Base-by-base conservation (phyloP, 2,113 vertebrate species). In the Dascyllus trimaculatus region DNA sequence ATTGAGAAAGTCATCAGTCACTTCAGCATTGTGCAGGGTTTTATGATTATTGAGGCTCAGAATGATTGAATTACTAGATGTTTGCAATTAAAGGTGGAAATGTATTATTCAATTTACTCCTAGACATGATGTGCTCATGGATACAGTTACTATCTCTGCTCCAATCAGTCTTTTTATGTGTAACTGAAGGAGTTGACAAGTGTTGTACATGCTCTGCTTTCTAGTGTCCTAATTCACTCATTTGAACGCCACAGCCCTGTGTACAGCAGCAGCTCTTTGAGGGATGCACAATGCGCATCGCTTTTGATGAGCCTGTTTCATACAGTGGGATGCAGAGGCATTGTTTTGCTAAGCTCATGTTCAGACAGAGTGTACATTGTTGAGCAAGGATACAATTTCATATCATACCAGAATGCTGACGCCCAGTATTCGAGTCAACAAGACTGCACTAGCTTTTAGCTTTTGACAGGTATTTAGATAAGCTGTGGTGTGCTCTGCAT, bases 201-300 rank as follows among this genome's bases (percentile, higher is more conserved):
- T 22, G 43, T 11, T 57, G 17, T 11, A n/a, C 60, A 5, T 22
- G 32, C 48, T 46, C 10, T 46, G 69, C 24, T 67, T 60, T 65
- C 51, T 53, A 10, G 53, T 21, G 52, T 61, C 68, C 52, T 35
- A 15, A 53, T 74, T 69, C 25, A 46, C 57, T 74, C 24, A 19
- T 17, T 63, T 25, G 29, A 62, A 6, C 32, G 4, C 32, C 32
- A 32, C 32, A 8, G 7, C 9, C 29, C 22, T 32, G 62, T 21
- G 17, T 43, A 21, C 19, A 68, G 75, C 78, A 65, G 64, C 58
- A 69, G 45, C 73, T 49, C 53, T 74, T 49, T 60, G 76, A 75
- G 22, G 25, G 54, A 26, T 5, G 22, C 54, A 48, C 29, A n/a
- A 8, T 52, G 17, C 11, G 32, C 9, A 14, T 49, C 22, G 68